These are phyloP conservation scores for Pinna nobilis DNA, from an alignment of 1,140 invertebrate species.

Conservation along the genomic window DNA sequence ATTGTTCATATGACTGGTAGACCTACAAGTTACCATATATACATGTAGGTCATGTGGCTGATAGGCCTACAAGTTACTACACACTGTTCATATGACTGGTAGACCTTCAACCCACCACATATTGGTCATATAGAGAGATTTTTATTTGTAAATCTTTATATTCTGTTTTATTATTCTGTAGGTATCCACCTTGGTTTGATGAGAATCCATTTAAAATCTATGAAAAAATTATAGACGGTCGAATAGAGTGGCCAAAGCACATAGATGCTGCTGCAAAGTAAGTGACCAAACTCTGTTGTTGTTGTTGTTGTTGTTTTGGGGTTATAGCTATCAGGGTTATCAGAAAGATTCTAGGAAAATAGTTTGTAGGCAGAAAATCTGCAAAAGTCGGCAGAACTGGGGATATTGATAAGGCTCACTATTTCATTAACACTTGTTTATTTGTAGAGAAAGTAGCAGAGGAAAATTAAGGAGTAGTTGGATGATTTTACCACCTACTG, in stretches of 20 bases:
- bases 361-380: neutral
- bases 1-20: too few relatives aligned
- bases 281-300: too few relatives aligned
- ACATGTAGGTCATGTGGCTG: neutral
- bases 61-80: neutral
- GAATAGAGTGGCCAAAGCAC: conserved; percentile 94
- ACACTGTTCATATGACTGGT: too few relatives aligned
- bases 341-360: neutral
- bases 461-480: too few relatives aligned
- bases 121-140: too few relatives aligned
- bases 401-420: too few relatives aligned
- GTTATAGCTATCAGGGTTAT: neutral
- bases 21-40: neutral
- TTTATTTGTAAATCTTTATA: neutral
- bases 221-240: conserved; percentile 94
- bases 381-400: too few relatives aligned
- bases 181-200: conserved; percentile 95
- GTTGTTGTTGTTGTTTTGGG: too few relatives aligned
- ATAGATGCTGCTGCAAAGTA: conserved; percentile 92
- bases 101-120: too few relatives aligned
- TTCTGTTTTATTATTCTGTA: conserved; percentile 49
- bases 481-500: too few relatives aligned
- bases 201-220: conserved; percentile 97
- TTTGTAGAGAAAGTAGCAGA: too few relatives aligned
- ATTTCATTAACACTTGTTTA: too few relatives aligned